Percentiles rank a stretch among this genome's conserved stretches.
Conservation (phyloP, 2,888 invertebrate species). For the Megalurothrips usitatus region DNA sequence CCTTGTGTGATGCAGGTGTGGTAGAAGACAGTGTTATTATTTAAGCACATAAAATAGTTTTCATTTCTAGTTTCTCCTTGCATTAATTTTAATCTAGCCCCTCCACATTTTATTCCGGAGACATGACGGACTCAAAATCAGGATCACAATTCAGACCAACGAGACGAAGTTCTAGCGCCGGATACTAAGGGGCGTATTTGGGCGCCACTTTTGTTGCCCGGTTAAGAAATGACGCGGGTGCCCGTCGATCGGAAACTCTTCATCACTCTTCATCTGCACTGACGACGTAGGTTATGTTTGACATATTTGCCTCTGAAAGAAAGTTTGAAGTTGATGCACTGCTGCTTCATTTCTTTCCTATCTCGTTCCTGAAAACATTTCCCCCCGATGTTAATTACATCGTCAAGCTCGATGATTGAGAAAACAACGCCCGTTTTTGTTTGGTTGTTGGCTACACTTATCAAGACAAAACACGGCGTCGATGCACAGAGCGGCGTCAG, state of each 20-base stretch:
- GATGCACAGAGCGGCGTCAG: neutral
- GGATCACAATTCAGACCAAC: no score
- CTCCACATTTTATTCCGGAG: no score
- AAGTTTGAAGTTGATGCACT: no score
- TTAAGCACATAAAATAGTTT: slow-evolving; percentile 19
- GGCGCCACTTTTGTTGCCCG: no score
- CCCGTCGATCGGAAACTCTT: no score
- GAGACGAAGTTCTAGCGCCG: no score
- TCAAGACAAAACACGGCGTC: neutral
- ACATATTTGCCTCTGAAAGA: no score
- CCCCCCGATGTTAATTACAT: neutral
- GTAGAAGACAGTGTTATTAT: neutral
- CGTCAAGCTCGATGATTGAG: neutral
- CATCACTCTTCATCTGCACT: no score
- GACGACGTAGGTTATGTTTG: no score
- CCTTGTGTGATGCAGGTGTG: slow-evolving; percentile 9
- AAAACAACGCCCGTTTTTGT: neutral
- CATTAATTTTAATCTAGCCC: neutral
- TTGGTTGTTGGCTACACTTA: neutral
- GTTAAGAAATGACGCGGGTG: no score
- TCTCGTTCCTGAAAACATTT: neutral
- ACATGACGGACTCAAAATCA: no score
- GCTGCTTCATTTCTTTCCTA: neutral
- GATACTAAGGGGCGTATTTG: no score
- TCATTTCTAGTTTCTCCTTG: slow-evolving; percentile 6